A percentile compares a stretch with the other conserved stretches of the same genome.
phyloP scores from a whole-genome alignment of 2,797 vertebrate genomes.

The Mus minutoides region DNA sequence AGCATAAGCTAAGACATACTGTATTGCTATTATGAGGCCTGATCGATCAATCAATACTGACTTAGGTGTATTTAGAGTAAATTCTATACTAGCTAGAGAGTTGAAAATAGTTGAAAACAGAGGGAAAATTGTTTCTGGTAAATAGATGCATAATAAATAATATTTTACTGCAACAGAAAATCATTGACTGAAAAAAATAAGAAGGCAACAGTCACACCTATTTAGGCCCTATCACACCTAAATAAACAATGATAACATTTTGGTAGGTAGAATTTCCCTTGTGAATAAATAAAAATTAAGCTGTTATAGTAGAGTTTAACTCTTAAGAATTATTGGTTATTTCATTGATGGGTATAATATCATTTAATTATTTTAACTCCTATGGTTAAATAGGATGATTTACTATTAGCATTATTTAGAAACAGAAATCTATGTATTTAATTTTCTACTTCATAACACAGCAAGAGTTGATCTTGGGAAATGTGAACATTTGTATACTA shows the following conservation, averaged over 20 bases:
- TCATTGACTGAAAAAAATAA: not conserved
- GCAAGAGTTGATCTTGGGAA: not conserved
- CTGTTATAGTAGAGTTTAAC: not conserved
- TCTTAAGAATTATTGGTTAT: not conserved
- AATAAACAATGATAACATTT: slow-evolving; percentile 23
- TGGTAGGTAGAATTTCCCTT: not conserved
- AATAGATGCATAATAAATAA: not conserved
- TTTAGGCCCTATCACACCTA: not conserved
- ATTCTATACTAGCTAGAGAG: slow-evolving; percentile 2
- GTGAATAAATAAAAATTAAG: not conserved
- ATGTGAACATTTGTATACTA: not conserved
- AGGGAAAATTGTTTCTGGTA: not conserved
- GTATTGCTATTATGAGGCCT: not conserved
- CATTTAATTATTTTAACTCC: not conserved
- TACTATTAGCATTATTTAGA: not conserved
- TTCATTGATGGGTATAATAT: not conserved
- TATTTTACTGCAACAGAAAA: not conserved
- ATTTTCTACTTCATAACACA: not conserved
- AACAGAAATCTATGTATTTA: not conserved
- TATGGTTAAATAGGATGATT: not conserved
- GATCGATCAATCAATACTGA: not conserved
- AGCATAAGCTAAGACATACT: not conserved
- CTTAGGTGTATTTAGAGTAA: not conserved
- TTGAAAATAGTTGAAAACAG: not conserved
- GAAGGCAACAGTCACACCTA: not conserved